Base-by-base conservation (phyloP, 1,140 invertebrate genomes). In the Caenorhabditis remanei region DNA sequence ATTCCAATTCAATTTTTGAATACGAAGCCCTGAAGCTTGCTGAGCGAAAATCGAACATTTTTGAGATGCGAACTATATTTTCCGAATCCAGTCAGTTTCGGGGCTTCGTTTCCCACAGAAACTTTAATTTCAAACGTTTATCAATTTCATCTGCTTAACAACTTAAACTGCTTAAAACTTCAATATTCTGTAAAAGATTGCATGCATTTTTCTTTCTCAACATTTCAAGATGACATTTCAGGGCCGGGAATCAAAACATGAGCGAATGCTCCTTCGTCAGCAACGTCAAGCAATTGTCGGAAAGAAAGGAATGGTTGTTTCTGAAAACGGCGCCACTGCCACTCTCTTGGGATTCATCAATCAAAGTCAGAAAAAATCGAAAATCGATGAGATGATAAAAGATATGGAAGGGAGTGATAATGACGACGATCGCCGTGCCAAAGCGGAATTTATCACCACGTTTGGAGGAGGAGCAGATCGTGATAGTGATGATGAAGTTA, bases 231-330 rank as follows among this genome's bases (percentile, higher is more conserved):
- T 32, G 32, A 32, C 32, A 2, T 86, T 92, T 91, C 87, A 92
- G 91, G 91, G 91, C 48, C 82, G 88, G 32, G 89, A 92, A 53
- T 91, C 90, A n/a, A 92, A 92, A 85, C 84, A 86, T 24, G 92
- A 92, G 43, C 87, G 91, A 79, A 85, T 87, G 14, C 40, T 87
- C 19, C 88, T 92, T 9, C 92, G 92, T 79, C 61, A 87, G 58
- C 86, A 87, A 83, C 63, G 91, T 16, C 89, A 89, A 56, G 63
- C 86, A 63, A 91, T 92, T 50, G 55, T 92, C 24, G 89, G 88
- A 16, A 91, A 91, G 24, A 46, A 61, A 53, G 71, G 71, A 50
- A 79, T 79, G 71, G 79, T 89, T 41, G 88, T 83, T 41, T 67
- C 63, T 32, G 53, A 90, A 67, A 91, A 92, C 71, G 91, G 91